Conservation (phyloP, 2,888 invertebrate species). For the Orthosia cruda region DNA sequence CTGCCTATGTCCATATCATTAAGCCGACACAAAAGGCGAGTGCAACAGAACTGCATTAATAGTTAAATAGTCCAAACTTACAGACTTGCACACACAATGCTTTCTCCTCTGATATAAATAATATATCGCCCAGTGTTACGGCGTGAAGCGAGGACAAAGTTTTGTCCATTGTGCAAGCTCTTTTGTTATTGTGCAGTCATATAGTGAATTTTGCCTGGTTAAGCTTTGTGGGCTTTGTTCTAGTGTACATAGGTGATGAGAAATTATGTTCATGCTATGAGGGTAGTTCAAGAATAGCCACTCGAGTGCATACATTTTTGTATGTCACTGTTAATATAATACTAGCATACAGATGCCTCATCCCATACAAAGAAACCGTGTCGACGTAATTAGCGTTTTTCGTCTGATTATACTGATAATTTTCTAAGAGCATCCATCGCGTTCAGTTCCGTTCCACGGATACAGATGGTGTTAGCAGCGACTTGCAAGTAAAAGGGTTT, state of each 20-base stretch:
- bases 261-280: not conserved
- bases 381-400: no score
- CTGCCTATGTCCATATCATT: slow-evolving; percentile 50
- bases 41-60: slow-evolving; percentile 57
- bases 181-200: slow-evolving; percentile 72
- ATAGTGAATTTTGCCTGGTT: slow-evolving; percentile 56
- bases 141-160: slow-evolving; percentile 63
- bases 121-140: slow-evolving; percentile 64
- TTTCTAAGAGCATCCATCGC: no score
- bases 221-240: slow-evolving; percentile 48
- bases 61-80: slow-evolving; percentile 63
- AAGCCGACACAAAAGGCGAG: slow-evolving; percentile 50
- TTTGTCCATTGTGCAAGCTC: slow-evolving; percentile 66
- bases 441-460: no score
- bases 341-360: no score
- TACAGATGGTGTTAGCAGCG: no score
- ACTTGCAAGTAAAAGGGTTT: no score
- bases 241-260: slow-evolving; percentile 13
- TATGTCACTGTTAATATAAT: not conserved
- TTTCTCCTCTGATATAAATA: slow-evolving; percentile 69
- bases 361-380: no score
- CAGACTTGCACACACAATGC: slow-evolving; percentile 49
- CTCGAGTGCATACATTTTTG: not conserved
- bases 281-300: not conserved
- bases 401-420: no score